These are phyloP conservation scores for Muscicapa comitata DNA, from an alignment of 2,797 vertebrate genomes.

Conservation along the genomic window DNA sequence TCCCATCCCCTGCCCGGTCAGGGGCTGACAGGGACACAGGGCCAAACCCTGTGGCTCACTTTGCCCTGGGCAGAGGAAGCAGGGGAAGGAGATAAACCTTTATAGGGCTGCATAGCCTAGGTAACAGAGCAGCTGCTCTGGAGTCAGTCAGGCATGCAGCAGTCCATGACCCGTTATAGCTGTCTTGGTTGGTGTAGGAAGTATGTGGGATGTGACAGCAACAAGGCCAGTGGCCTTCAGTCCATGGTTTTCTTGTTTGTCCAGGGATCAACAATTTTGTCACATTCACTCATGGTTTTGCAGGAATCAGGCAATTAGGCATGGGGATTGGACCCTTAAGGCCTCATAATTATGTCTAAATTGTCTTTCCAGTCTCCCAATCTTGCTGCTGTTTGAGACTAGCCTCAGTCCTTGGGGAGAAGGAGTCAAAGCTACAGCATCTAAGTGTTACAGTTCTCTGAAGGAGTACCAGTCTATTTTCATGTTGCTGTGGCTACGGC, in stretches of 20 bases:
- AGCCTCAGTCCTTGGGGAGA: neutral
- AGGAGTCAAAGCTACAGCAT: neutral
- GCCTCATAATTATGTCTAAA: neutral
- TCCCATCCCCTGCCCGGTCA: neutral
- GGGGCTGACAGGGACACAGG: neutral
- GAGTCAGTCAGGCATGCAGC: neutral
- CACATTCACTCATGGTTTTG: neutral
- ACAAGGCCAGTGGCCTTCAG: neutral
- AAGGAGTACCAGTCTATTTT: neutral
- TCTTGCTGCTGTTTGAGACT: neutral
- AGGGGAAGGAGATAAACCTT: neutral
- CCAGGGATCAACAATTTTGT: neutral
- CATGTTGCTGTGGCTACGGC: neutral
- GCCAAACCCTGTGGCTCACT: neutral
- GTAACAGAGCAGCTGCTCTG: neutral
- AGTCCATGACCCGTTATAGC: rapidly evolving
- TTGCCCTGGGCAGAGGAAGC: neutral
- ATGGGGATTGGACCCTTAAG: neutral
- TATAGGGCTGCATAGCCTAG: neutral
- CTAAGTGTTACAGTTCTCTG: neutral
- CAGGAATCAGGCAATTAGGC: neutral
- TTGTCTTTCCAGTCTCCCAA: neutral
- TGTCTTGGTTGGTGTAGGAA: neutral
- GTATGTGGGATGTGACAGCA: neutral
- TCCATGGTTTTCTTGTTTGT: neutral